Evolutionary conservation across 2,888 invertebrate genomes (phyloP).

Genomic region (Scaptomyza tumidula): DNA sequence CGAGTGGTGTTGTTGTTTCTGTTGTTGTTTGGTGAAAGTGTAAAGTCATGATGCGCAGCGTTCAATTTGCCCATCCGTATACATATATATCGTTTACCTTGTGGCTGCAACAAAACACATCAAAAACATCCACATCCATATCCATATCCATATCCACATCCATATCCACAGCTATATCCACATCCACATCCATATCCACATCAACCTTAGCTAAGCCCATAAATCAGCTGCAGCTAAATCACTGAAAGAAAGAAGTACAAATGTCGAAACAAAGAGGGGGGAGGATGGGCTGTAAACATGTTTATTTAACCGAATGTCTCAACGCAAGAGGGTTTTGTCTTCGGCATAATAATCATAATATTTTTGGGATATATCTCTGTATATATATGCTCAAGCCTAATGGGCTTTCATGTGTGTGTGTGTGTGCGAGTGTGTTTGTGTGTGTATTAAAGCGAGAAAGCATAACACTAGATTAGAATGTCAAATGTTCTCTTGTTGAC

Average conservation of each 20-base stretch:
- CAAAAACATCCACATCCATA: constrained; percentile 16
- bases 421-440: background rate
- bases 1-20: constrained; percentile 25
- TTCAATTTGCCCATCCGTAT: constrained; percentile 64
- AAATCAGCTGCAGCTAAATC: constrained; percentile 49
- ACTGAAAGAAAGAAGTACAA: constrained; percentile 19
- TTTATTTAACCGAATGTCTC: constrained; percentile 60
- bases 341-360: constrained; percentile 20
- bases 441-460: constrained; percentile 1
- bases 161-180: constrained; percentile 17
- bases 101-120: constrained; percentile 36
- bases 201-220: constrained; percentile 27
- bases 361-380: constrained; percentile 11
- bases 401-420: constrained; percentile 9
- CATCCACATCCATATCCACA: constrained; percentile 8
- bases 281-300: constrained; percentile 58
- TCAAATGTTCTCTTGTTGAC: constrained; percentile 8
- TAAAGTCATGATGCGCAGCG: constrained; percentile 68
- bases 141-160: constrained; percentile 23
- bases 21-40: constrained; percentile 66
- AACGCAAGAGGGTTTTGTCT: constrained; percentile 13
- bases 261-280: constrained; percentile 43
- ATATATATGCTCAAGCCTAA: constrained; percentile 21
- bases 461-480: constrained; percentile 29
- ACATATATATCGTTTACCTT: constrained; percentile 67